Base-by-base conservation (phyloP, 2,888 invertebrate species). In the Trachelus tabidus region DNA sequence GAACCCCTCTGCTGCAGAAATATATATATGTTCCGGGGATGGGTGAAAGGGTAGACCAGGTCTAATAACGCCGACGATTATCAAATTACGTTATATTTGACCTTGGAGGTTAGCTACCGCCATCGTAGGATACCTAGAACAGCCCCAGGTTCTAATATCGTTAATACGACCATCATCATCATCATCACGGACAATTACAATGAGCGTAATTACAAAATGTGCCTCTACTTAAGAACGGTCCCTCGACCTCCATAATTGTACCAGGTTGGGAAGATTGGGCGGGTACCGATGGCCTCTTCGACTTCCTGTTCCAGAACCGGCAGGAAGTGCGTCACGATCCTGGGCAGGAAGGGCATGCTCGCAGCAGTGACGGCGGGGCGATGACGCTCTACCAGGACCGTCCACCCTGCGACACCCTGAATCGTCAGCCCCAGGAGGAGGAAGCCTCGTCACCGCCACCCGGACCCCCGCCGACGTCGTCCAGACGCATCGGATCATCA, bases 341-440 rank as follows among this genome's bases (percentile, higher is more conserved):
- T 56, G 6, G 23, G 40, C 23, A 56, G 40, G 40, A 56, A 56
- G 71, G 71, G 71, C 15, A 90, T 90, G 90, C 87, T 89, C 85
- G 87, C 89, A 83, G 86, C 84, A 86, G 88, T 85, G 89, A 89
- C 88, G 88, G 87, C 90, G 87, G 89, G 90, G 90, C 90, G 90
- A 90, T 90, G 90, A 90, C 89, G 87, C 89, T 88, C 87, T 86
- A 89, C 85, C 87, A 87, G 87, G 40, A 56, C 23, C 89, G 87
- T 87, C 87, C 40, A 77, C 75, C 77, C 77, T 56, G 40, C 40
- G 40, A 56, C 40, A 56, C 40, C 40, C 40, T 56, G 40, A 56
- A 56, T 23, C 40, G 0, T 56, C 40, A 56, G 40, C 23, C 40
- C 40, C 40, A 56, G 40, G 23, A 56, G 40, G 23, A 56, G 23